Evolutionary conservation across 2,888 invertebrate genomes (phyloP).

Genomic region (Tetanocera ferruginea): DNA sequence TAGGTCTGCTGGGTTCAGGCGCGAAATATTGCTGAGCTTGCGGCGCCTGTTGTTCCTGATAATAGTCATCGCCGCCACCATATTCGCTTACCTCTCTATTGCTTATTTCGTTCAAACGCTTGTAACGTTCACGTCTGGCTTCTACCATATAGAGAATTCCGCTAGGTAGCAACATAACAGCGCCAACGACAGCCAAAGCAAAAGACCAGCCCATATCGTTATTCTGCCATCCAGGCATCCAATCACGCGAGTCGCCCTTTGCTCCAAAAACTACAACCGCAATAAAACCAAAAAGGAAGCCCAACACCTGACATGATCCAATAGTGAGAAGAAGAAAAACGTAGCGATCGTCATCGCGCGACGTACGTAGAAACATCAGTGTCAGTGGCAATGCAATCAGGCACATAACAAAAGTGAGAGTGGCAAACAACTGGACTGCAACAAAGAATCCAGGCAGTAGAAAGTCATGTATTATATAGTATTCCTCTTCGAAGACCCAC

Average conservation of each 20-base stretch:
- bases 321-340: constrained; percentile 80
- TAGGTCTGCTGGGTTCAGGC: constrained; percentile 60
- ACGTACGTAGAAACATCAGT: constrained; percentile 79
- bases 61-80: constrained; percentile 72
- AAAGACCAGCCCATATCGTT: constrained; percentile 96
- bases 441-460: constrained; percentile 92
- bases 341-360: constrained; percentile 83
- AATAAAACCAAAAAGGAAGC: constrained; percentile 85
- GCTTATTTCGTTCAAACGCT: constrained; percentile 79
- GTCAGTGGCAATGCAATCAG: constrained; percentile 82
- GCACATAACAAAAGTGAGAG: constrained; percentile 86
- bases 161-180: constrained; percentile 80
- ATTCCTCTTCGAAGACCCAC: constrained; percentile 98
- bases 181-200: constrained; percentile 86
- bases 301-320: constrained; percentile 80
- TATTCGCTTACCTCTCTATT: constrained; percentile 77
- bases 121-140: constrained; percentile 83
- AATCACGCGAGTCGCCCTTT: constrained; percentile 90
- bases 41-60: constrained; percentile 52
- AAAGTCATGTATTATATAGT: constrained; percentile 92
- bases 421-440: constrained; percentile 94
- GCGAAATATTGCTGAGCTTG: constrained; percentile 54
- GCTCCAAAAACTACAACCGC: constrained; percentile 91
- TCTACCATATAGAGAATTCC: constrained; percentile 87
- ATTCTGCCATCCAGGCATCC: constrained; percentile 97